Evolutionary conservation across 1,140 invertebrate species (phyloP).

Genomic region (Drosophila kohkoa): DNA sequence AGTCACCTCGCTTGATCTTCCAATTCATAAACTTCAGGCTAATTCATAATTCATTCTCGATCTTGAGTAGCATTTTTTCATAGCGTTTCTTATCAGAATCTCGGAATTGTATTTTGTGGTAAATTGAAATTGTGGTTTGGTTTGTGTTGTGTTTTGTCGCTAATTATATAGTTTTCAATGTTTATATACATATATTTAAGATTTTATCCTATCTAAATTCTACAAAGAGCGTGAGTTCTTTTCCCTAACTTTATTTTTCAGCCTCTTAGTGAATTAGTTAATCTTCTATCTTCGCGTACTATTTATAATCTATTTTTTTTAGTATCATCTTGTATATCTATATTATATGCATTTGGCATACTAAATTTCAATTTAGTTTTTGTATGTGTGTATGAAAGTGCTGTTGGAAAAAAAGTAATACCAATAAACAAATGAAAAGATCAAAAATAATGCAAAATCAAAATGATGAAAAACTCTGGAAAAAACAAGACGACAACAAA

Average conservation of each 20-base stretch:
- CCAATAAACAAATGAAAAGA: not conserved
- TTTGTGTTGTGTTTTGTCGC: not conserved
- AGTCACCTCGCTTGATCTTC: constrained; percentile 2
- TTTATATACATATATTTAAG: not conserved
- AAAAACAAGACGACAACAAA: constrained; percentile 65
- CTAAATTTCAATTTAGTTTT: constrained; percentile 33
- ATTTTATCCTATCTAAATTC: not conserved
- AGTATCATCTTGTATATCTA: not conserved
- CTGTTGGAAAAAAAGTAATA: constrained; percentile 2
- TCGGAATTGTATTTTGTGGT: constrained; percentile 10
- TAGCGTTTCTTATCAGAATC: constrained; percentile 12
- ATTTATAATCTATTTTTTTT: not conserved
- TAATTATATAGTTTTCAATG: constrained; percentile 6
- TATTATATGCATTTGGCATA: constrained; percentile 10
- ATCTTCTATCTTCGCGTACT: not conserved
- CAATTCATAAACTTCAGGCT: constrained; percentile 10
- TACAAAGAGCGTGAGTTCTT: constrained; percentile 3
- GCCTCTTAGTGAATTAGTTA: constrained; percentile 12
- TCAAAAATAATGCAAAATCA: constrained; percentile 9
- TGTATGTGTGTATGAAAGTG: constrained; percentile 30
- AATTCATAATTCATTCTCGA: constrained; percentile 1
- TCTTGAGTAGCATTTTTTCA: constrained; percentile 3
- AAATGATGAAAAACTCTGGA: constrained; percentile 6
- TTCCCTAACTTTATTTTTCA: constrained; percentile 20
- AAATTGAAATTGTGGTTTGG: constrained; percentile 2